phyloP scores from a whole-genome alignment of 2,888 invertebrate genomes.

The Cheilosia variabilis region DNA sequence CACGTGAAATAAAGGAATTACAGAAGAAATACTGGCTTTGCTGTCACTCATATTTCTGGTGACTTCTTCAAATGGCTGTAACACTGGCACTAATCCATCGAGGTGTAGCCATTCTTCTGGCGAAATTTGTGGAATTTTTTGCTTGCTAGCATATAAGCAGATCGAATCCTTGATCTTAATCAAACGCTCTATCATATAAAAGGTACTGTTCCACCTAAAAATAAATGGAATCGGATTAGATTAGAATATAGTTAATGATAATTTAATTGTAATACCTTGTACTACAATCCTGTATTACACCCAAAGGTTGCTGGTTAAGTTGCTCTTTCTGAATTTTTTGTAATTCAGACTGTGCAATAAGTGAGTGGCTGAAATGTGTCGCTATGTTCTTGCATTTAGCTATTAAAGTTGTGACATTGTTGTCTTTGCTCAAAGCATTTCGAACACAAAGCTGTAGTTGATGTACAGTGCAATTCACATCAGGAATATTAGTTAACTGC shows the following conservation, averaged over 20 bases:
- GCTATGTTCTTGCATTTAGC: slow-evolving; percentile 38
- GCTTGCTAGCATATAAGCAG: slow-evolving; percentile 33
- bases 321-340: slow-evolving; percentile 27
- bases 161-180: slow-evolving; percentile 22
- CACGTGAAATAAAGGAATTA: slow-evolving; percentile 15
- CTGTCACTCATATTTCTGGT: slow-evolving; percentile 30
- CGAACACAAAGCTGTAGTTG: slow-evolving; percentile 14
- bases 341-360: slow-evolving; percentile 28
- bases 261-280: slow-evolving; percentile 22
- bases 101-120: slow-evolving; percentile 28
- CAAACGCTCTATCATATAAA: not conserved
- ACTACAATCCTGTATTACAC: slow-evolving; percentile 14
- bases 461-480: slow-evolving; percentile 7
- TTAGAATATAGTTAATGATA: slow-evolving; percentile 16
- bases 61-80: slow-evolving; percentile 27
- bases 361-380: slow-evolving; percentile 29
- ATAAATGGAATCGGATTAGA: slow-evolving; percentile 4
- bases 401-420: slow-evolving; percentile 21
- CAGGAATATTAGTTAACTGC: not conserved
- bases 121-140: slow-evolving; percentile 28
- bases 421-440: slow-evolving; percentile 11
- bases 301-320: slow-evolving; percentile 34
- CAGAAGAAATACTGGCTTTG: slow-evolving; percentile 24
- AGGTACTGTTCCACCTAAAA: slow-evolving; percentile 21
- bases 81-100: slow-evolving; percentile 27